phyloP scores from a whole-genome alignment of 2,888 invertebrate species.

The Entomobrya proxima region DNA sequence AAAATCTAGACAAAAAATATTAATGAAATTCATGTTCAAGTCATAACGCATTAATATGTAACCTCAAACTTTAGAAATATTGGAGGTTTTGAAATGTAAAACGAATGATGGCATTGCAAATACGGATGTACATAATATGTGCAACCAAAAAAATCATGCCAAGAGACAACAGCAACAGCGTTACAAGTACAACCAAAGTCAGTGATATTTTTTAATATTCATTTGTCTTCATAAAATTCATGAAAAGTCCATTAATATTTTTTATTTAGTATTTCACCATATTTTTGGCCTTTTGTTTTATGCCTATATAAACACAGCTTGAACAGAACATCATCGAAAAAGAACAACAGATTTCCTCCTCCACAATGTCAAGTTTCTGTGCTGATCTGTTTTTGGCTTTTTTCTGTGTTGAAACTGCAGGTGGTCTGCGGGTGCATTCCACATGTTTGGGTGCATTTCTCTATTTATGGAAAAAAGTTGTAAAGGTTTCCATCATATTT shows the following conservation, averaged over 20 bases:
- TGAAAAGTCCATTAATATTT: background rate
- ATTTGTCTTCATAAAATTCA: constrained; percentile 9
- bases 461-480: too few relatives aligned
- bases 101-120: background rate
- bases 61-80: background rate
- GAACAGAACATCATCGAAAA: too few relatives aligned
- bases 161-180: background rate
- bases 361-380: background rate
- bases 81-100: background rate
- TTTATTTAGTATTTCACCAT: constrained; percentile 5
- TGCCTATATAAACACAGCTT: background rate
- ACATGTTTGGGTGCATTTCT: background rate
- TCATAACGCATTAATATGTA: too few relatives aligned
- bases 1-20: background rate
- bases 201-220: background rate
- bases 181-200: background rate
- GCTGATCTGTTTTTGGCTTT: too few relatives aligned
- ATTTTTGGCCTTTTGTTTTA: background rate
- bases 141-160: constrained; percentile 1
- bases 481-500: background rate
- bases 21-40: background rate
- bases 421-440: background rate
- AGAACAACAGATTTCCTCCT: background rate
- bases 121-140: background rate
- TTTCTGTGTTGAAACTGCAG: too few relatives aligned